Evolutionary conservation across 1,140 invertebrate species (phyloP).

Genomic region (Saccostrea echinata): DNA sequence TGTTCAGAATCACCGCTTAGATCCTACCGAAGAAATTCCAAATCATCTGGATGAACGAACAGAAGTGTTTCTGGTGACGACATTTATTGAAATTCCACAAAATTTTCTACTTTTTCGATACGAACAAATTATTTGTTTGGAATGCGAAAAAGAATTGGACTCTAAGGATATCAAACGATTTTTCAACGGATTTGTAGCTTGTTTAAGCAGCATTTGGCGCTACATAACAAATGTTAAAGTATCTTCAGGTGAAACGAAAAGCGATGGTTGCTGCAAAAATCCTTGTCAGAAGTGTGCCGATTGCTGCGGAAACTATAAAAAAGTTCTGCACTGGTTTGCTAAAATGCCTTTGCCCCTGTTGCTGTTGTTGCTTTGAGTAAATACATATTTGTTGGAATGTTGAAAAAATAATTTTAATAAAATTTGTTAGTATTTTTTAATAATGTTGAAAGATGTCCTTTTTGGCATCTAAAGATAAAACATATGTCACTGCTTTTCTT

Average conservation of each 20-base stretch:
- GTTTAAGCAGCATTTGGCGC: not conserved
- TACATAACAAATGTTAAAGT: not conserved
- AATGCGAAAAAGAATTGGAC: not conserved
- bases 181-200: not conserved
- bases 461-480: no score
- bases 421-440: no score
- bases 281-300: not conserved
- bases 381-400: not conserved
- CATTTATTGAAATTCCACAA: no score
- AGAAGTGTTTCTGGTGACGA: no score
- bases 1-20: not conserved
- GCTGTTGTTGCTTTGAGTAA: slow-evolving; percentile 21
- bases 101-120: not conserved
- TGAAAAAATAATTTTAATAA: no score
- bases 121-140: not conserved
- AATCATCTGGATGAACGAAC: no score
- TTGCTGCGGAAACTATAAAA: not conserved
- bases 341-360: not conserved
- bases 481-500: no score
- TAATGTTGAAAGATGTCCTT: no score
- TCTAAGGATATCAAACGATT: slow-evolving; percentile 1
- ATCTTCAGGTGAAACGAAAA: not conserved
- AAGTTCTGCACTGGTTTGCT: not conserved
- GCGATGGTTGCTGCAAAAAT: not conserved
- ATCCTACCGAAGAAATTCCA: not conserved